A percentile compares a stretch with the other conserved stretches of the same genome.
Conservation (phyloP, 2,797 vertebrate genomes). For the Danionella dracula region DNA sequence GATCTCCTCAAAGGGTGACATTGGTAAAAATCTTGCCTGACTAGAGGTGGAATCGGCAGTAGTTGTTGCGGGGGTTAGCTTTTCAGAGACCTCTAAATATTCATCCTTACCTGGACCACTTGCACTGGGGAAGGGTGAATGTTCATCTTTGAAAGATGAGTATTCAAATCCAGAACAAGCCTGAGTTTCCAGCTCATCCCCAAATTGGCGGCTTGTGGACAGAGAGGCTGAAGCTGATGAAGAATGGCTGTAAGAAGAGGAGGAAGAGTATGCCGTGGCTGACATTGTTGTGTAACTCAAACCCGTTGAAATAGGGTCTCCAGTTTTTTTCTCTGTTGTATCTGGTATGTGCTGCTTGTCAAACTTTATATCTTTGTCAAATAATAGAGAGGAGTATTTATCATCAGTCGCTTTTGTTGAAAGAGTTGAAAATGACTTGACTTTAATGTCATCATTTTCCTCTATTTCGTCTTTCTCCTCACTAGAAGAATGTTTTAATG, state of each 20-base stretch:
- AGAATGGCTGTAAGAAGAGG: constrained; percentile 76
- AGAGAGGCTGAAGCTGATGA: constrained; percentile 79
- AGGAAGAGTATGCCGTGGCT: constrained; percentile 71
- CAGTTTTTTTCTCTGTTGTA: constrained; percentile 57
- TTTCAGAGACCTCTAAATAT: constrained; percentile 88
- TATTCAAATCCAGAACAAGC: constrained; percentile 74
- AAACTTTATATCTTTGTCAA: constrained; percentile 55
- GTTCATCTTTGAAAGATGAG: constrained; percentile 77
- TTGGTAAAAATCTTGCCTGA: constrained; percentile 70
- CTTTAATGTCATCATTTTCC: constrained; percentile 48
- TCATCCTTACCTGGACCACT: constrained; percentile 72
- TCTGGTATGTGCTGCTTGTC: constrained; percentile 53
- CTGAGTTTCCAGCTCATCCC: constrained; percentile 71
- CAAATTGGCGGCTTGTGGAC: constrained; percentile 77
- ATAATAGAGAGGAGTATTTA: constrained; percentile 50
- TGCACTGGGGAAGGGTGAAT: constrained; percentile 60
- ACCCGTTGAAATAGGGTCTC: constrained; percentile 63
- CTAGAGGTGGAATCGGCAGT: constrained; percentile 69
- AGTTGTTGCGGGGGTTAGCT: constrained; percentile 60
- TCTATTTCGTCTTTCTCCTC: constrained; percentile 53
- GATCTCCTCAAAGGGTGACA: constrained; percentile 73
- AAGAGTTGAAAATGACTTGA: constrained; percentile 40
- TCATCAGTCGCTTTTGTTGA: constrained; percentile 55
- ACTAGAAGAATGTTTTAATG: constrained; percentile 58
- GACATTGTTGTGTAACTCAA: constrained; percentile 71